These are phyloP conservation scores for Pseudococcus longispinus DNA, from an alignment of 2,888 invertebrate genomes.

Conservation along the genomic window DNA sequence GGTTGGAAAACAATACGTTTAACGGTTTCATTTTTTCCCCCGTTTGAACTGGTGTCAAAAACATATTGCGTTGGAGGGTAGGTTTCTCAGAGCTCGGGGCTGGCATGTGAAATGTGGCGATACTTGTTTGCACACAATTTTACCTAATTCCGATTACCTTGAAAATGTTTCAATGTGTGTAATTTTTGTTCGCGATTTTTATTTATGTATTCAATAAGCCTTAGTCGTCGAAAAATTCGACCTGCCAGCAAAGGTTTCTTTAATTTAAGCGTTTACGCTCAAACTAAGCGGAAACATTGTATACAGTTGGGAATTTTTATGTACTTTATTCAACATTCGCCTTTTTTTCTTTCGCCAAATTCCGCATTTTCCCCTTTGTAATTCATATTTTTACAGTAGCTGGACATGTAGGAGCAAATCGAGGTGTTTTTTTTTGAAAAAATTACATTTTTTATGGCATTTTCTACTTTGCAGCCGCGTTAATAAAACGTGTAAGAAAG, in stretches of 20 bases:
- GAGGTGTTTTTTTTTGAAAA: background rate
- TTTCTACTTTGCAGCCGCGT: background rate
- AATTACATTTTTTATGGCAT: background rate
- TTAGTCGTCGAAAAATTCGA: background rate
- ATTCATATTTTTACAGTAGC: background rate
- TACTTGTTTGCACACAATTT: background rate
- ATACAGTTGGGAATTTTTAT: background rate
- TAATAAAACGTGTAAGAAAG: background rate
- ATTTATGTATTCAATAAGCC: background rate
- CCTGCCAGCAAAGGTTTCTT: background rate
- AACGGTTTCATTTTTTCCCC: background rate
- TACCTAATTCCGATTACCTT: background rate
- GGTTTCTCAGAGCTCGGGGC: background rate
- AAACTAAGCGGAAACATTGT: background rate
- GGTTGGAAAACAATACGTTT: background rate
- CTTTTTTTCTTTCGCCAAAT: background rate
- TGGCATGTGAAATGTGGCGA: background rate
- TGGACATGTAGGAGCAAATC: background rate
- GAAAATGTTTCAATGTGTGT: background rate
- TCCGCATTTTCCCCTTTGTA: background rate
- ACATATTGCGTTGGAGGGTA: conserved; percentile 2
- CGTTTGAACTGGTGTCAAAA: background rate
- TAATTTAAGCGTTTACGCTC: background rate
- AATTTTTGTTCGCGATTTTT: background rate
- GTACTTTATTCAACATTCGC: background rate